Conservation (phyloP, 1,140 invertebrate species). For the Drosophila grimshawi region DNA sequence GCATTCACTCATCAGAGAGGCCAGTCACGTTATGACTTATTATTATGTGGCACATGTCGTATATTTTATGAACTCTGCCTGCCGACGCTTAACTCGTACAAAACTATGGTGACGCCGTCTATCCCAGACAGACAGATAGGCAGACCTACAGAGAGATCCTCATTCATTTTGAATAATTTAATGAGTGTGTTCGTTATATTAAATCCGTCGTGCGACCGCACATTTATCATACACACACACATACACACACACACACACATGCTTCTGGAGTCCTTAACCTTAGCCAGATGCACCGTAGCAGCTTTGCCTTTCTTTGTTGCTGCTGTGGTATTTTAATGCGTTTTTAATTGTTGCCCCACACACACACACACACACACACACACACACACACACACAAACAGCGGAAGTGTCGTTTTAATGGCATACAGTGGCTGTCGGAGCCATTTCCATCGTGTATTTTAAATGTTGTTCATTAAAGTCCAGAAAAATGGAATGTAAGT, state of each 20-base stretch:
- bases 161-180: slow-evolving; percentile 68
- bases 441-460: slow-evolving; percentile 35
- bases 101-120: slow-evolving; percentile 34
- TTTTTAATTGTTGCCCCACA: slow-evolving; percentile 71
- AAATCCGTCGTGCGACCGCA: slow-evolving; percentile 63
- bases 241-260: slow-evolving; percentile 15
- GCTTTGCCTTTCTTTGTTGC: slow-evolving; percentile 1
- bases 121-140: slow-evolving; percentile 22
- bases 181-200: slow-evolving; percentile 64
- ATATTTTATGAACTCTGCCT: slow-evolving; percentile 43
- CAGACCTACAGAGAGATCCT: not conserved
- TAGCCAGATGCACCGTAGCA: slow-evolving; percentile 9
- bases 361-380: slow-evolving; percentile 10
- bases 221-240: slow-evolving; percentile 67
- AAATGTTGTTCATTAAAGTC: slow-evolving; percentile 65
- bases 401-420: slow-evolving; percentile 57
- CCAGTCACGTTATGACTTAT: slow-evolving; percentile 55
- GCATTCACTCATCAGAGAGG: slow-evolving; percentile 24
- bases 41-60: slow-evolving; percentile 71
- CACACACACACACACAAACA: not conserved
- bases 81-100: slow-evolving; percentile 23
- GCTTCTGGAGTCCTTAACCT: slow-evolving; percentile 21
- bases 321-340: slow-evolving; percentile 59
- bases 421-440: slow-evolving; percentile 18
- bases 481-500: not conserved